Percentiles rank a stretch among this genome's conserved stretches.
Evolutionary conservation across 1,140 invertebrate species (phyloP).

Genomic region (Scaptodrosophila lebanonensis): DNA sequence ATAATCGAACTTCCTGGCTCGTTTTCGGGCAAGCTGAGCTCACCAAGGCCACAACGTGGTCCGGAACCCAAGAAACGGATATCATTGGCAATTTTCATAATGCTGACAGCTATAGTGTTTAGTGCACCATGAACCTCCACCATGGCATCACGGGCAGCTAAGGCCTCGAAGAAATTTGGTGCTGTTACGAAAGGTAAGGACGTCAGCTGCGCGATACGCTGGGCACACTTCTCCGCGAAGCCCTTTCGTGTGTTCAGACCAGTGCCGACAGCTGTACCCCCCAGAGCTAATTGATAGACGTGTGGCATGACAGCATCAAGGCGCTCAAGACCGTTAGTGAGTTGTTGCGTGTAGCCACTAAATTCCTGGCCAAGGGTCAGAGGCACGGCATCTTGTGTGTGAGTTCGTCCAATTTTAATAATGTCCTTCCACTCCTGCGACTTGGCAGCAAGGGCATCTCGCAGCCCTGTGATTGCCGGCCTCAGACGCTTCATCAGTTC

Average conservation of each 20-base stretch:
- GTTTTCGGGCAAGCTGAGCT: constrained; percentile 96
- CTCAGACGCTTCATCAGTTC: constrained; percentile 90
- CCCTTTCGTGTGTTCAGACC: constrained; percentile 91
- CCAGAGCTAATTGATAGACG: constrained; percentile 93
- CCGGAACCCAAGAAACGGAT: constrained; percentile 95
- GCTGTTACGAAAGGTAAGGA: constrained; percentile 92
- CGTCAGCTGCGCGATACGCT: constrained; percentile 86
- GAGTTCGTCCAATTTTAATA: constrained; percentile 94
- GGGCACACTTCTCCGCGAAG: constrained; percentile 93
- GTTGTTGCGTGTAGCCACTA: constrained; percentile 93
- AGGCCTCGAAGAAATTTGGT: constrained; percentile 98
- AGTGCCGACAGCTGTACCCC: constrained; percentile 98
- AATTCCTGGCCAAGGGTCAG: constrained; percentile 99
- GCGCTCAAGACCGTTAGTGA: constrained; percentile 91
- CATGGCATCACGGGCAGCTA: constrained; percentile 96
- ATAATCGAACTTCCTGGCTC: constrained; percentile 99
- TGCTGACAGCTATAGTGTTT: constrained; percentile 93
- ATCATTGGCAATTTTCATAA: constrained; percentile 99
- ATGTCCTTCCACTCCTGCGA: constrained; percentile 90
- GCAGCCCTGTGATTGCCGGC: constrained; percentile 86
- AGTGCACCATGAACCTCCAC: constrained; percentile 97
- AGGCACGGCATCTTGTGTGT: constrained; percentile 95
- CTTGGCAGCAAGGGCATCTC: constrained; percentile 86
- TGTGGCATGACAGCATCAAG: constrained; percentile 90
- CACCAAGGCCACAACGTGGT: constrained; percentile 96